Conservation (phyloP, 2,113 vertebrate species). For the Pygoscelis adeliae region DNA sequence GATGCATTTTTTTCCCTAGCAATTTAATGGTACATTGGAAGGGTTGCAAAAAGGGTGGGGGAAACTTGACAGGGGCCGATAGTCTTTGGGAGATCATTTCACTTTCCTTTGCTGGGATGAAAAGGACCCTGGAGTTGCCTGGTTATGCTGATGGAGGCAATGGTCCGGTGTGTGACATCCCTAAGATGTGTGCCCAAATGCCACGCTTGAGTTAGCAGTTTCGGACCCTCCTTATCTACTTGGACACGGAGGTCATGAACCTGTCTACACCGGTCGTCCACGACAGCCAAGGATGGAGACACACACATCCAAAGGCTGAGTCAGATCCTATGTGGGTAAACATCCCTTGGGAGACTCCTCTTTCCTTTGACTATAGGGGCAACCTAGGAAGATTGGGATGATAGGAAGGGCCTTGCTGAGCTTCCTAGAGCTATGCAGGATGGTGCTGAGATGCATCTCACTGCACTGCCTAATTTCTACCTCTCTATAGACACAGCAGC, state of each 20-base stretch:
- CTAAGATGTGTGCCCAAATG: fast-evolving
- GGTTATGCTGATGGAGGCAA: not conserved
- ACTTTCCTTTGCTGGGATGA: not conserved
- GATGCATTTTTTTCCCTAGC: not conserved
- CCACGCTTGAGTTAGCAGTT: not conserved
- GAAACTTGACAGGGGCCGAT: not conserved
- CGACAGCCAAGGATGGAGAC: not conserved
- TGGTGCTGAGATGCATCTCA: not conserved
- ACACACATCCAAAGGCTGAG: not conserved
- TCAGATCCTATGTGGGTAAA: not conserved
- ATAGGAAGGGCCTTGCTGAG: not conserved
- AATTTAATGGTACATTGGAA: not conserved
- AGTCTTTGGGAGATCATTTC: not conserved
- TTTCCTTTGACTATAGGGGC: not conserved
- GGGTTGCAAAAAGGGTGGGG: not conserved
- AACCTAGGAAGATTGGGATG: not conserved
- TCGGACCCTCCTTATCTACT: not conserved
- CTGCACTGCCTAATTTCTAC: not conserved
- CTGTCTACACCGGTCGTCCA: fast-evolving
- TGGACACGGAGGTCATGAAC: not conserved
- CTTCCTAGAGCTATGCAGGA: not conserved
- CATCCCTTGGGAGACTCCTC: not conserved
- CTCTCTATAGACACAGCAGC: not conserved
- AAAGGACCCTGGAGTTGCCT: not conserved
- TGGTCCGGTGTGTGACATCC: not conserved